Evolutionary conservation across 2,888 invertebrate species (phyloP).

Genomic region (Platerodrilus igneus): DNA sequence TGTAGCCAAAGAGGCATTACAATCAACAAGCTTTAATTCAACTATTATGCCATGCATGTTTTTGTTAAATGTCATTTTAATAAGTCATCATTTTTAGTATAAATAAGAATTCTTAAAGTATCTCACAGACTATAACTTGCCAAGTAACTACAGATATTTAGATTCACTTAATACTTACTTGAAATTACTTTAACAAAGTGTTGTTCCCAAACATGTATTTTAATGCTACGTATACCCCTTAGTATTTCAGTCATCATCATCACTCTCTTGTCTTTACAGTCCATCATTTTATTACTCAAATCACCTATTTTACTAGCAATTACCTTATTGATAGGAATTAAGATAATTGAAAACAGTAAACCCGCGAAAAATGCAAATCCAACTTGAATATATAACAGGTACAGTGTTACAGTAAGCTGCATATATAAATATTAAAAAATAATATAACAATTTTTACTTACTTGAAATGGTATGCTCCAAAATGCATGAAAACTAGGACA

Average conservation of each 20-base stretch:
- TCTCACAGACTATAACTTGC: too few relatives aligned
- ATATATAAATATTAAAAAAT: slow-evolving; percentile 50
- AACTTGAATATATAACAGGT: slow-evolving; percentile 81
- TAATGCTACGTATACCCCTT: slow-evolving; percentile 83
- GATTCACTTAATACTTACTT: slow-evolving; percentile 61
- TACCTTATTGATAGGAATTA: slow-evolving; percentile 89
- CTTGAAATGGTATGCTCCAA: slow-evolving; percentile 95
- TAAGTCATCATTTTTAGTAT: too few relatives aligned
- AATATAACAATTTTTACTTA: slow-evolving; percentile 68
- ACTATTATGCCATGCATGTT: too few relatives aligned
- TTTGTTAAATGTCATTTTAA: too few relatives aligned
- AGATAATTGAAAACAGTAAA: slow-evolving; percentile 73
- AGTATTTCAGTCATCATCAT: slow-evolving; percentile 83
- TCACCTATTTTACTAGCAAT: slow-evolving; percentile 85
- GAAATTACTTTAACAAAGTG: slow-evolving; percentile 70
- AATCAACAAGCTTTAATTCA: too few relatives aligned
- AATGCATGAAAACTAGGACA: slow-evolving; percentile 94
- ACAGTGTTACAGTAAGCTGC: slow-evolving; percentile 74
- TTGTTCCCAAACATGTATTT: slow-evolving; percentile 91
- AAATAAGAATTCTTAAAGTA: too few relatives aligned
- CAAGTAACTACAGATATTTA: too few relatives aligned
- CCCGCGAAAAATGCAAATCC: slow-evolving; percentile 90
- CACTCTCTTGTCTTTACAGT: slow-evolving; percentile 83
- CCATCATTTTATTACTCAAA: slow-evolving; percentile 84
- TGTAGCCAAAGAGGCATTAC: too few relatives aligned